These are phyloP conservation scores for Triplophysa yarkandensis DNA, from an alignment of 2,797 vertebrate genomes.

Conservation along the genomic window DNA sequence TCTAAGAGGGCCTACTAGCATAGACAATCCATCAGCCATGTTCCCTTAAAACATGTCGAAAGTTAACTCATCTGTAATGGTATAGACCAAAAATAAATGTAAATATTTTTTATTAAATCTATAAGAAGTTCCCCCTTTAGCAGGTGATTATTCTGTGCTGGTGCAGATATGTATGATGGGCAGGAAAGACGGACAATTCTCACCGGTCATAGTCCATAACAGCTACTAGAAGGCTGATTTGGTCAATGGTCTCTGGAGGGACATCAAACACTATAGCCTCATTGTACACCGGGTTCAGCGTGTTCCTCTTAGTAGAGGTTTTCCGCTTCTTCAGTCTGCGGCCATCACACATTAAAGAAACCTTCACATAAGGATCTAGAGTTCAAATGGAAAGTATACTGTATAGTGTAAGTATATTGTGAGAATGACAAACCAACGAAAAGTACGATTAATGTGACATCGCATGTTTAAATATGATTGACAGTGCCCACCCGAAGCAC, in stretches of 20 bases:
- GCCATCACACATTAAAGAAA: constrained; percentile 97
- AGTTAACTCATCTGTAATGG: too few species aligned
- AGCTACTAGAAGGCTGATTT: constrained; percentile 95
- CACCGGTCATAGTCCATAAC: constrained; percentile 99
- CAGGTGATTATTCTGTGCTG: not conserved
- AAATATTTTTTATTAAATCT: too few species aligned
- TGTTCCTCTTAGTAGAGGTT: constrained; percentile 98
- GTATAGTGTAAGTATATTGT: not conserved
- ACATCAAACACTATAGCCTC: constrained; percentile 99
- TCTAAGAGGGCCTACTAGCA: too few species aligned
- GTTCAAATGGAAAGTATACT: not conserved
- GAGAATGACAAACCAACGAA: not conserved
- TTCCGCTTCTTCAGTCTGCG: constrained; percentile 96
- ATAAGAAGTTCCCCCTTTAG: not conserved
- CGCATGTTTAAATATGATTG: too few species aligned
- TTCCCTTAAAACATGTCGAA: too few species aligned
- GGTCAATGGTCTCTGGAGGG: constrained; percentile 95
- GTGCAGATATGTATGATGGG: not conserved
- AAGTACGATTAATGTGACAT: not conserved
- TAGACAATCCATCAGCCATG: too few species aligned
- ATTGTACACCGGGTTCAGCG: constrained; percentile 96
- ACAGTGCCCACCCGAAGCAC: constrained; percentile 87
- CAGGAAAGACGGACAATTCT: constrained; percentile 60
- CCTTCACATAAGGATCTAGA: constrained; percentile 97
- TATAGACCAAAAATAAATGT: too few species aligned